Evolutionary conservation across 2,888 invertebrate genomes (phyloP).

Genomic region (Allygus modestus): DNA sequence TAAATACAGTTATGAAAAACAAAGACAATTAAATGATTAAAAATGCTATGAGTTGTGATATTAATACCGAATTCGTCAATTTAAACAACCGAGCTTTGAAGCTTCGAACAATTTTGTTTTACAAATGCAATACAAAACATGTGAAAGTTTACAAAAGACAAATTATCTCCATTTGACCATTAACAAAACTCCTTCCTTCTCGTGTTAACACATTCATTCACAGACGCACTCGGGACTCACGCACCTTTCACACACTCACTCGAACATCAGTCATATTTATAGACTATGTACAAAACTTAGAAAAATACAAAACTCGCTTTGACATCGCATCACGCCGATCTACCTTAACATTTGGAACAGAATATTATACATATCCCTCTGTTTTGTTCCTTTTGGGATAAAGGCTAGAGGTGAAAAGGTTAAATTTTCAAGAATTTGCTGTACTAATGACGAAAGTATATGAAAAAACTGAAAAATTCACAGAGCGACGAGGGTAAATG

Average conservation of each 20-base stretch:
- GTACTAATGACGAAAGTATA: neutral
- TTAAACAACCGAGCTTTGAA: neutral
- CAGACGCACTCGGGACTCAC: conserved; percentile 35
- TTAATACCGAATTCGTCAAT: conserved; percentile 12
- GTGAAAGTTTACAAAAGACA: conserved; percentile 34
- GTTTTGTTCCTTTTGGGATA: conserved; percentile 52
- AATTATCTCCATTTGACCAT: conserved; percentile 41
- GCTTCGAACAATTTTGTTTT: conserved; percentile 4
- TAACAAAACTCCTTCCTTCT: conserved; percentile 52
- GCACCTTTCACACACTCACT: conserved; percentile 29
- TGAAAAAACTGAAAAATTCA: neutral
- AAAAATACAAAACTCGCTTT: conserved; percentile 62
- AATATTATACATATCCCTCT: conserved; percentile 47
- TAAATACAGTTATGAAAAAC: conserved; percentile 33
- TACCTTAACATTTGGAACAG: conserved; percentile 61
- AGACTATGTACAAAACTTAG: conserved; percentile 62
- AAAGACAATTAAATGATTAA: neutral
- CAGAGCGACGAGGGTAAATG: neutral
- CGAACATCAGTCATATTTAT: conserved; percentile 60
- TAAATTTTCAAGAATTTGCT: neutral
- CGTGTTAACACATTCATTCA: neutral
- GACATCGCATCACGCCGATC: conserved; percentile 59
- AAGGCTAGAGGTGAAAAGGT: conserved; percentile 33
- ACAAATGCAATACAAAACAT: conserved; percentile 32
- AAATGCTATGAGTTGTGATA: neutral